Conservation (phyloP, 2,888 invertebrate genomes). For the Diadegma fenestrale region DNA sequence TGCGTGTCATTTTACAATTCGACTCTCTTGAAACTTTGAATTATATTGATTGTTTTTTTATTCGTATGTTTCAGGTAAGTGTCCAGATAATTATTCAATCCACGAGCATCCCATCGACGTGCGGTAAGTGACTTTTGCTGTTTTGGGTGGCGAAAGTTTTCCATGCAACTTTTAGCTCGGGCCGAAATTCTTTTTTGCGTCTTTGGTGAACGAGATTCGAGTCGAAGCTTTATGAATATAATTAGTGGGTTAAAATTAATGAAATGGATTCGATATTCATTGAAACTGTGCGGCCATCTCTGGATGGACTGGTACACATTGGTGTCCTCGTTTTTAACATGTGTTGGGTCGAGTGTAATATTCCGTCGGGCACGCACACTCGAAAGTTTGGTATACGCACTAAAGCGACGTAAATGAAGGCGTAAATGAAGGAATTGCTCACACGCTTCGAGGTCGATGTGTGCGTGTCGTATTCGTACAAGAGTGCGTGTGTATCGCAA, state of each 20-base stretch:
- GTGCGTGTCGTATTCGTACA: too few relatives aligned
- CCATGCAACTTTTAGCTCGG: neutral
- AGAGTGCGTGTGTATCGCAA: neutral
- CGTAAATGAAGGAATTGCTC: conserved; percentile 45
- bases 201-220: neutral
- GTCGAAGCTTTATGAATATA: neutral
- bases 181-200: neutral
- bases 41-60: conserved; percentile 6
- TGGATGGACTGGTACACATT: conserved; percentile 48
- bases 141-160: neutral
- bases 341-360: conserved; percentile 34
- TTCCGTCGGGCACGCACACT: conserved; percentile 35
- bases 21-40: neutral
- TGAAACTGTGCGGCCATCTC: conserved; percentile 50
- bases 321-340: conserved; percentile 58
- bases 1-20: neutral
- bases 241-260: neutral
- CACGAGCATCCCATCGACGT: neutral
- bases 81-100: conserved; percentile 19
- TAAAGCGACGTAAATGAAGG: conserved; percentile 31
- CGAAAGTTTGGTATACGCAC: conserved; percentile 5
- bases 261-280: conserved; percentile 15
- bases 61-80: conserved; percentile 70
- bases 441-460: conserved; percentile 5
- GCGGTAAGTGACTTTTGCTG: conserved; percentile 1